Evolutionary conservation across 2,888 invertebrate genomes (phyloP), one percentile per base, ranked within the genome.

Genomic region (Nipponacmea schrenckii): DNA sequence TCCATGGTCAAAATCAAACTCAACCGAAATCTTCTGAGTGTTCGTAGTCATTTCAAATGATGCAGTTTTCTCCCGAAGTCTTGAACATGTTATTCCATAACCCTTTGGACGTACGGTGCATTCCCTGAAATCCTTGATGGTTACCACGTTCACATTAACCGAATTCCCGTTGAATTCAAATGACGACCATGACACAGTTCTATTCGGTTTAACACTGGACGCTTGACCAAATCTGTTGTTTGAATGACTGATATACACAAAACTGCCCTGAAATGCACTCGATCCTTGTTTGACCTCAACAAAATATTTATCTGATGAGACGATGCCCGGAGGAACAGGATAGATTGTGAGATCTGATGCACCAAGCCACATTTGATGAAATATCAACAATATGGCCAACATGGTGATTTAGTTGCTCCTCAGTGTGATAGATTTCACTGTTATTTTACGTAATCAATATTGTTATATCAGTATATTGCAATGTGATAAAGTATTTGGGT

Each of bases 131-230:
- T 75, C 75, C 12, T 39, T 24, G 14, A 68, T 48, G 0, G 75
- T 69, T 17, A 66, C 64, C 8, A 75, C 72, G 56, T 72, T 70
- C 8, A 70, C 75, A 12, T 27, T 50, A 2, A 70, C 70, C 12
- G n/a, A 46, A 31, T 17, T 12, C n/a, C 73, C 69, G 12, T 67
- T 71, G 39, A 75, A 73, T 31, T 71, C 69, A 50, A 75, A 73
- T 8, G 75, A 73, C 15, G 73, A 69, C 75, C 75, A 75, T 15
- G 75, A 75, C 31, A 73, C 69, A 5, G 75, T 48, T 8, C 75
- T 46, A 24, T 69, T 63, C 12, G 71, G 50, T 20, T 69, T 46
- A 7, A 69, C 72, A 12, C 26, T 26, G 26, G 26, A 17, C 10
- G 67, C 15, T 56, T 71, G 62, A 17, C 48, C 56, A 20, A 45